A percentile compares a stretch with the other conserved stretches of the same genome.
These are phyloP conservation scores for Halcyon malimbica DNA, from an alignment of 2,113 vertebrate species.

Conservation along the genomic window DNA sequence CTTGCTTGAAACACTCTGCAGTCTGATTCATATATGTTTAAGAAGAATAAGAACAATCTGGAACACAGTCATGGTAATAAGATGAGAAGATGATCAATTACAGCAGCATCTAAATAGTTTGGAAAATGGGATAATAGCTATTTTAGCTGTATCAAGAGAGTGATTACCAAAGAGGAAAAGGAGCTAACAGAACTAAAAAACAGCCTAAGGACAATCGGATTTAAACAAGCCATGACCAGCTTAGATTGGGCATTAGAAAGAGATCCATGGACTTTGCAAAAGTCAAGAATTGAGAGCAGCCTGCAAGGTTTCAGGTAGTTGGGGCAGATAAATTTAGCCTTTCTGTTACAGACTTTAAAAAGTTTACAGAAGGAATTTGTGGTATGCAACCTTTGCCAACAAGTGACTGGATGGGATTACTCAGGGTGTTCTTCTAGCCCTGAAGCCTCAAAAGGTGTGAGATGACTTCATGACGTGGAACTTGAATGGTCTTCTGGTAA, in stretches of 20 bases:
- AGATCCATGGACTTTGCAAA: background rate
- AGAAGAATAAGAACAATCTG: background rate
- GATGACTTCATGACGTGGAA: background rate
- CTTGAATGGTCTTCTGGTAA: background rate
- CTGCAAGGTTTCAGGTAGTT: background rate
- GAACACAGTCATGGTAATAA: background rate
- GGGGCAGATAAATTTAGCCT: background rate
- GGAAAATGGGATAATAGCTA: background rate
- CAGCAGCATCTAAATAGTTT: background rate
- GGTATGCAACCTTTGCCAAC: background rate
- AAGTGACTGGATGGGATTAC: background rate
- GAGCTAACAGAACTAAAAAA: background rate
- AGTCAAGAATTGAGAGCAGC: background rate
- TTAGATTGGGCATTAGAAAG: background rate
- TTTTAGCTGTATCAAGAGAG: background rate
- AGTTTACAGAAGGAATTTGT: background rate
- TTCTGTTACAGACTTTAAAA: background rate
- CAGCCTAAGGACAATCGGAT: background rate
- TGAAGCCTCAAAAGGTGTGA: background rate
- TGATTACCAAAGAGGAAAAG: background rate
- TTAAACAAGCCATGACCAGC: background rate
- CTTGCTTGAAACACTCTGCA: background rate
- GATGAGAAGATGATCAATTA: background rate
- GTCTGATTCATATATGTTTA: background rate
- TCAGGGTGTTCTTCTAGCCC: background rate